These are phyloP conservation scores for Ophraella communa DNA, from an alignment of 2,888 invertebrate genomes.

Conservation along the genomic window DNA sequence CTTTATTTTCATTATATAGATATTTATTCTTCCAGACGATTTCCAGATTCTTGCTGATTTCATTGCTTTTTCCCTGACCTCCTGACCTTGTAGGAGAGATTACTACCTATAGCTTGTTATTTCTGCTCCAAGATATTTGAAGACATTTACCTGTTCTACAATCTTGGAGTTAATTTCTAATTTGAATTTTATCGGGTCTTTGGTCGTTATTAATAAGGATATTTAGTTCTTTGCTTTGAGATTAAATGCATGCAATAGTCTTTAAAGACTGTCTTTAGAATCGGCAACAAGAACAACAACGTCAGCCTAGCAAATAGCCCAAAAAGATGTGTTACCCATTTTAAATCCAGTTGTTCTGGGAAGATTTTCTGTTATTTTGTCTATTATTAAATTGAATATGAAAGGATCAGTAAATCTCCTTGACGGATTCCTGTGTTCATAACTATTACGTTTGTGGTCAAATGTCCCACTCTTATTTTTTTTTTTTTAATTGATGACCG, in stretches of 20 bases:
- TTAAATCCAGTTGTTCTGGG: not conserved
- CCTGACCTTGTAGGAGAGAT: no score
- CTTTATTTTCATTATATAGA: not conserved
- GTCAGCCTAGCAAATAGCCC: not conserved
- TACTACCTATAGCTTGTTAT: not conserved
- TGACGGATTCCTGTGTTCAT: no score
- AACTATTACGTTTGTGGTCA: no score
- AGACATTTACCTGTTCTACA: no score
- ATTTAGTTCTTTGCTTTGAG: not conserved
- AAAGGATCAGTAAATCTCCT: no score
- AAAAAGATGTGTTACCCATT: not conserved
- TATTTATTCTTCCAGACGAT: no score
- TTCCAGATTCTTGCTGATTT: not conserved
- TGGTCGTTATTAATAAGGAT: not conserved
- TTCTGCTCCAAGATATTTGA: no score
- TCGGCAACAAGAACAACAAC: not conserved
- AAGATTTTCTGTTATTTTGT: not conserved
- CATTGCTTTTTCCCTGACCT: not conserved
- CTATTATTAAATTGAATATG: no score
- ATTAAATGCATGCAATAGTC: not conserved
- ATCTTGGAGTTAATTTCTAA: not conserved
- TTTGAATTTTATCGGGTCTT: not conserved
- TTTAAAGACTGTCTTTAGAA: not conserved
- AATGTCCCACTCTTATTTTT: no score
- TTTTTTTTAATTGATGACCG: no score